A percentile compares a stretch with the other conserved stretches of the same genome.
Evolutionary conservation across 2,888 invertebrate genomes (phyloP).

Genomic region (Leucania comma): DNA sequence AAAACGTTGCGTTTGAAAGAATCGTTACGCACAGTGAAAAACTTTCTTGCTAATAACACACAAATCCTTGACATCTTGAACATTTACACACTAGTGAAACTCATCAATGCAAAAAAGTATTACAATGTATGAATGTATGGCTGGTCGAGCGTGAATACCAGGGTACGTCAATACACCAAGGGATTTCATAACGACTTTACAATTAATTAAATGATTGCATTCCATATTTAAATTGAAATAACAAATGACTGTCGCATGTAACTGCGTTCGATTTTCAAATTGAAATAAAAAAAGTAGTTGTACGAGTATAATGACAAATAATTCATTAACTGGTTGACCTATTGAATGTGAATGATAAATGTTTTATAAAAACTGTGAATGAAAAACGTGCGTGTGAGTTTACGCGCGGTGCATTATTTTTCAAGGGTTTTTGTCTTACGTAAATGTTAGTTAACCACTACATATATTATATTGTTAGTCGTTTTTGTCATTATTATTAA

Average conservation of each 20-base stretch:
- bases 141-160: slow-evolving; percentile 58
- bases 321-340: slow-evolving; percentile 4
- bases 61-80: slow-evolving; percentile 68
- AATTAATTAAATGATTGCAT: slow-evolving; percentile 36
- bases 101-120: slow-evolving; percentile 66
- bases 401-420: slow-evolving; percentile 18
- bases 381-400: slow-evolving; percentile 25
- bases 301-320: slow-evolving; percentile 20
- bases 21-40: slow-evolving; percentile 37
- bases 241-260: slow-evolving; percentile 4
- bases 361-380: slow-evolving; percentile 17
- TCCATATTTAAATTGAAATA: slow-evolving; percentile 36
- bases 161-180: slow-evolving; percentile 40
- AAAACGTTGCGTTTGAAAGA: slow-evolving; percentile 52
- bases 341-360: slow-evolving; percentile 31
- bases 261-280: slow-evolving; percentile 33
- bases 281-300: slow-evolving; percentile 14
- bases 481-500: not conserved
- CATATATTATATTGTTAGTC: not conserved
- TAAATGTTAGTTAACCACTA: slow-evolving; percentile 4
- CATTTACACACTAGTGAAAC: slow-evolving; percentile 65
- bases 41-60: slow-evolving; percentile 49
- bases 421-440: slow-evolving; percentile 11
- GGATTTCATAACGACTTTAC: slow-evolving; percentile 62
- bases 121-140: slow-evolving; percentile 53